Base-by-base conservation (phyloP, 30 jellyfish, hydroid and myxozoan species). In the Chironex yamaguchii region DNA sequence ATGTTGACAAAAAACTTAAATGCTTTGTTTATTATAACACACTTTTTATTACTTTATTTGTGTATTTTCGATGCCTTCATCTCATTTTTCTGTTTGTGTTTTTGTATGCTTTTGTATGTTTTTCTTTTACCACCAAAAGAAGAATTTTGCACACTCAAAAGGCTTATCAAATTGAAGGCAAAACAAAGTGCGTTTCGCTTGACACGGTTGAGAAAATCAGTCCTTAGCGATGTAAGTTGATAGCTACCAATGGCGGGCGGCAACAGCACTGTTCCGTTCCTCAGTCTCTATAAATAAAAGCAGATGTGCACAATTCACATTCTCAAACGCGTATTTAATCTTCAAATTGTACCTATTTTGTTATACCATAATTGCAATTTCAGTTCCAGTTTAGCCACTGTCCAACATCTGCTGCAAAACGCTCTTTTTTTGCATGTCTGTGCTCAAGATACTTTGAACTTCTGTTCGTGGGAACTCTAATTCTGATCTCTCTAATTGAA, bases 61-160 rank as follows among this genome's bases (percentile, higher is more conserved):
- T 70, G 84, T 70, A 70, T 68, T 17, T 70, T 70, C 84, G 28
- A 34, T n/a, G n/a, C n/a, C n/a, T n/a, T n/a, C n/a, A n/a, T n/a
- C 9, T 33, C 34, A 34, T 70, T 70, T 70, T 32, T 30, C 54
- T 30, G 33, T 70, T 34, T 23, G 36, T 70, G 68, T 70, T 31
- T 70, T 70, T 70, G 67, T 33, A 23, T 67, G 29, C 0, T 70
- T 70, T 26, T 70, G 84, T 70, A 70, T 22, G 24, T 70, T 25
- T 70, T 70, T 70, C 31, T 1, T 70, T 35, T 70, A 67, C 80
- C 3, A 67, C 80, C 3, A 58, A 67, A 58, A 67, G 62, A 58
- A 67, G 3, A 67, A 67, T 67, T 58, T 67, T 67, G 4, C 65
- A 24, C 30, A 0, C 0, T 67, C 80, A 67, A 67, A 17, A 67